A percentile compares a stretch with the other conserved stretches of the same genome.
phyloP scores from a whole-genome alignment of 1,140 invertebrate genomes.

The Marisa cornuarietis region DNA sequence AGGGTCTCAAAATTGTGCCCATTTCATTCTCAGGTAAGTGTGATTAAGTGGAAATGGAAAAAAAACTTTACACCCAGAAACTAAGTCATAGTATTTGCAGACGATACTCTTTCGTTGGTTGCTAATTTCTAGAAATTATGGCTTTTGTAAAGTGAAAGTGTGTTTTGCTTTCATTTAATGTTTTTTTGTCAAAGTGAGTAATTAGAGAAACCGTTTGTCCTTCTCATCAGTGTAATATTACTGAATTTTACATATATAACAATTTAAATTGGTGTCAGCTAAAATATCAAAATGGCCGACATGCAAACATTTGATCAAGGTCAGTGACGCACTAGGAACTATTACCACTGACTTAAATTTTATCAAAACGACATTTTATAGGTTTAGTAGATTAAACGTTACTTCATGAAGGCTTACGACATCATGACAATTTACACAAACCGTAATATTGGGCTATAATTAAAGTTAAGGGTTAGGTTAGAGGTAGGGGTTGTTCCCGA shows the following conservation, averaged over 20 bases:
- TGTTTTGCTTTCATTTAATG: too few relatives aligned
- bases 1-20: slow-evolving; percentile 31
- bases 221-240: too few relatives aligned
- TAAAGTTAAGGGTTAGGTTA: not conserved
- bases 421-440: not conserved
- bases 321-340: not conserved
- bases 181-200: too few relatives aligned
- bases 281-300: slow-evolving; percentile 20
- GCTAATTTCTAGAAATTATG: too few relatives aligned
- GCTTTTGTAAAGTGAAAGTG: too few relatives aligned
- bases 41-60: slow-evolving; percentile 26
- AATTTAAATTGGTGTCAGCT: not conserved
- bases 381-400: not conserved
- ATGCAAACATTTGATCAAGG: slow-evolving; percentile 28
- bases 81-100: slow-evolving; percentile 12
- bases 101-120: not conserved
- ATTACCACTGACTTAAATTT: too few relatives aligned
- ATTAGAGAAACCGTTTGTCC: too few relatives aligned
- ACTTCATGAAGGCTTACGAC: not conserved
- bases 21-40: slow-evolving; percentile 21
- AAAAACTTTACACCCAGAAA: slow-evolving; percentile 34
- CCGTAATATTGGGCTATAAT: too few relatives aligned
- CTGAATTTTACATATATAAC: too few relatives aligned
- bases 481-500: too few relatives aligned
- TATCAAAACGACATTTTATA: not conserved